Conservation (phyloP, 2,797 vertebrate species). For the Ceyx erithaca region DNA sequence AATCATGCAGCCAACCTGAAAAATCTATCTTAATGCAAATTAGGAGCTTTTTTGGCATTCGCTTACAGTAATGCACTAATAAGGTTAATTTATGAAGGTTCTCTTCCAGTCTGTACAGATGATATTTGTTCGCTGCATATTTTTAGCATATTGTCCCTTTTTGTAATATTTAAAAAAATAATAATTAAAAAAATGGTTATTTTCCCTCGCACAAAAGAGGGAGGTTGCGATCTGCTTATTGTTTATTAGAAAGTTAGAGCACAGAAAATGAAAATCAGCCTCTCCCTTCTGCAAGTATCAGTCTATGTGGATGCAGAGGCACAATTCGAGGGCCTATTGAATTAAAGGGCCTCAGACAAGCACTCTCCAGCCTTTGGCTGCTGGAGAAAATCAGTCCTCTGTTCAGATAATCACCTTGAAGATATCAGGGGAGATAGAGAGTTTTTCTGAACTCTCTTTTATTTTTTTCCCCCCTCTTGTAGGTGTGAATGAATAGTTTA, state of each 20-base stretch:
- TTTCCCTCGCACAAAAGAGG: conserved; percentile 78
- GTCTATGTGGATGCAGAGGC: conserved; percentile 40
- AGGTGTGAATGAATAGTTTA: conserved; percentile 43
- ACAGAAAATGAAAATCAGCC: conserved; percentile 63
- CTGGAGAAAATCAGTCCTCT: background rate
- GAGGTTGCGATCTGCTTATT: conserved; percentile 69
- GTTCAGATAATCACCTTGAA: background rate
- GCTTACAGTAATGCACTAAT: conserved; percentile 99
- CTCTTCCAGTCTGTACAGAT: conserved; percentile 99
- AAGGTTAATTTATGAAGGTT: conserved; percentile 99
- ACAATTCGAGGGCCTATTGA: conserved; percentile 39
- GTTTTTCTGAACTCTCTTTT: background rate
- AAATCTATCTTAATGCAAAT: conserved; percentile 99
- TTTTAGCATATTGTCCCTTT: conserved; percentile 94
- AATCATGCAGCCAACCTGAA: conserved; percentile 99
- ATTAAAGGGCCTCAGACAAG: conserved; percentile 47
- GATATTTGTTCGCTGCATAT: conserved; percentile 92
- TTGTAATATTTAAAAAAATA: conserved; percentile 83
- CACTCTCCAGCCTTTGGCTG: background rate
- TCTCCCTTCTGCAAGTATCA: conserved; percentile 35
- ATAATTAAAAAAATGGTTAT: conserved; percentile 77
- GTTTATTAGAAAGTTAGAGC: conserved; percentile 73
- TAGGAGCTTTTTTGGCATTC: conserved; percentile 99
- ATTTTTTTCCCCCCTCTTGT: background rate
- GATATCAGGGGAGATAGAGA: background rate